A percentile compares a stretch with the other conserved stretches of the same genome.
These are phyloP conservation scores for Netelia melanura DNA, from an alignment of 2,888 invertebrate species.

Conservation along the genomic window DNA sequence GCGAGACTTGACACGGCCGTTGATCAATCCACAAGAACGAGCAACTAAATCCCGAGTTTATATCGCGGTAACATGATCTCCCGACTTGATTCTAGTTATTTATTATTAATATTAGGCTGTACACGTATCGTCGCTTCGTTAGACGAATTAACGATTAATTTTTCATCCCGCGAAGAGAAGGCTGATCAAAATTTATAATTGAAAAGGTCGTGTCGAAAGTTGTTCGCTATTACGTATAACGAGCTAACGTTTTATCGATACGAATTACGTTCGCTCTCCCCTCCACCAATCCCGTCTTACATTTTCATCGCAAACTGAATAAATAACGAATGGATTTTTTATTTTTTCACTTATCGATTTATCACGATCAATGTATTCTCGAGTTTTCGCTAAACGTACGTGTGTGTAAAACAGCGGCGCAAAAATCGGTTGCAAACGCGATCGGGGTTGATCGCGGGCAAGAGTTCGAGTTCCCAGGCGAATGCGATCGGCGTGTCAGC, in stretches of 20 bases:
- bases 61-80: conserved; percentile 19
- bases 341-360: conserved; percentile 42
- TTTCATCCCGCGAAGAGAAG: no score
- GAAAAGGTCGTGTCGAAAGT: no score
- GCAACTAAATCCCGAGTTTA: not conserved
- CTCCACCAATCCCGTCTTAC: no score
- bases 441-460: conserved; percentile 30
- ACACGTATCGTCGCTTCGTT: not conserved
- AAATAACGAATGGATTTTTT: conserved; percentile 23
- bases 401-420: conserved; percentile 13
- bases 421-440: not conserved
- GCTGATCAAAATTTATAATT: no score
- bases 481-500: conserved; percentile 27
- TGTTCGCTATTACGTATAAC: no score
- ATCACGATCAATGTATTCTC: conserved; percentile 40
- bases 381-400: conserved; percentile 57
- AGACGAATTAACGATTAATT: not conserved
- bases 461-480: conserved; percentile 66
- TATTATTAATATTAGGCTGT: not conserved
- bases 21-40: conserved; percentile 51
- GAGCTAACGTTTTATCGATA: no score
- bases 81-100: conserved; percentile 8
- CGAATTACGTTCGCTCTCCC: no score
- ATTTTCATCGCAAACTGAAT: conserved; percentile 1
- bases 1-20: conserved; percentile 31